phyloP scores from a whole-genome alignment of 2,888 invertebrate genomes.

The Yponomeuta cagnagella region DNA sequence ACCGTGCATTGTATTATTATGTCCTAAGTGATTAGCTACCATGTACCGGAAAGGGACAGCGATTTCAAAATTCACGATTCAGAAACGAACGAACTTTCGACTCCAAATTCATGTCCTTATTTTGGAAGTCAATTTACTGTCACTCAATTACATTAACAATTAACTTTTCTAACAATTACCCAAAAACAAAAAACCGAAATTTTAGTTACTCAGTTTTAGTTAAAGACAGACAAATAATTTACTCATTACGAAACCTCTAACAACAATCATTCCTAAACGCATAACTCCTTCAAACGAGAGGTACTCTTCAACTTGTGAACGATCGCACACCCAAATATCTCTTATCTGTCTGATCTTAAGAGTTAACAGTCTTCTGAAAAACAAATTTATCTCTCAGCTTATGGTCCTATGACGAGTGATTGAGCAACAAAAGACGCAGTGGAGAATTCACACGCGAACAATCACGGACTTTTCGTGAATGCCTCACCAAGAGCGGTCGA shows the following conservation, averaged over 20 bases:
- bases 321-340: not conserved
- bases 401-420: not conserved
- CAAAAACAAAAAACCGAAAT: not conserved
- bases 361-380: not conserved
- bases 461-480: conserved; percentile 6
- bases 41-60: too few relatives aligned
- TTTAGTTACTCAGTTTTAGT: not conserved
- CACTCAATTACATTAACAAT: too few relatives aligned
- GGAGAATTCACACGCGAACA: conserved; percentile 10
- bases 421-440: conserved; percentile 3
- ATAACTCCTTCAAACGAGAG: not conserved
- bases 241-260: not conserved
- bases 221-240: not conserved
- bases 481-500: not conserved
- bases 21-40: too few relatives aligned
- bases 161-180: too few relatives aligned
- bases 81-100: too few relatives aligned
- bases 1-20: too few relatives aligned
- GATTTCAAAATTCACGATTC: too few relatives aligned
- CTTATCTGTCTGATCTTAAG: not conserved
- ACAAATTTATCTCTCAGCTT: not conserved
- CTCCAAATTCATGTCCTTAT: too few relatives aligned
- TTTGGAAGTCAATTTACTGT: too few relatives aligned
- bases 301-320: not conserved
- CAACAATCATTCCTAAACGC: not conserved